A percentile compares a stretch with the other conserved stretches of the same genome.
phyloP scores from a whole-genome alignment of 2,888 invertebrate species.

The Rutpela maculata region DNA sequence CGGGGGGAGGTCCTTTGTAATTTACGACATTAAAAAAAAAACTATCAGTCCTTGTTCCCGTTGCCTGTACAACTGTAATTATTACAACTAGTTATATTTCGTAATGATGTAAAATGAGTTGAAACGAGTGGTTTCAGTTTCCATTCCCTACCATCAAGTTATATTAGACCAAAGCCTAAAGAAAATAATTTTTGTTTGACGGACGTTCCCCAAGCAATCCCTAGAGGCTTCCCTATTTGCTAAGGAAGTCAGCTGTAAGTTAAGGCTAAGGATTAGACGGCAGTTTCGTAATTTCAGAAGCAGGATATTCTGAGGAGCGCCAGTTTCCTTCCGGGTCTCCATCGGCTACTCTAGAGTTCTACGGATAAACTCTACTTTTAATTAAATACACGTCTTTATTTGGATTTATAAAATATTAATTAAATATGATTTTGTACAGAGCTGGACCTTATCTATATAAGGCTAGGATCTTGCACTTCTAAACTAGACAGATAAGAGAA shows the following conservation, averaged over 20 bases:
- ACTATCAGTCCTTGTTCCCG: too few species aligned
- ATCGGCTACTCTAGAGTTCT: background rate
- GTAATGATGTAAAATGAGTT: background rate
- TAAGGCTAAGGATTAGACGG: background rate
- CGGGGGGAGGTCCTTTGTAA: too few species aligned
- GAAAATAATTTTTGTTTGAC: background rate
- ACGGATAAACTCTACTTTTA: background rate
- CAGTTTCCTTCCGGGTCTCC: background rate
- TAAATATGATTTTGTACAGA: background rate
- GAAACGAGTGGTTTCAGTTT: background rate
- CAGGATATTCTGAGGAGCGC: background rate
- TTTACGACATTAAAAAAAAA: too few species aligned
- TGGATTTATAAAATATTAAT: background rate
- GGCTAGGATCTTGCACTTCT: too few species aligned
- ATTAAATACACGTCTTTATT: background rate
- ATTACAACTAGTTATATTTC: too few species aligned
- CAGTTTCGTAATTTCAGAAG: background rate
- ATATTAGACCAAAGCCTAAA: background rate
- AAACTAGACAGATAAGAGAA: too few species aligned
- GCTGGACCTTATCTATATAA: background rate
- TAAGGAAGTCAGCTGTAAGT: conserved; percentile 2
- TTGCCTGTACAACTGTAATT: too few species aligned
- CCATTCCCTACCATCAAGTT: background rate
- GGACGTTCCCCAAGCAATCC: background rate
- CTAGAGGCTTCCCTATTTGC: background rate